These are phyloP conservation scores for Stichopus horrens DNA, from an alignment of 53 echinoderm and acorn worm species.

Conservation along the genomic window DNA sequence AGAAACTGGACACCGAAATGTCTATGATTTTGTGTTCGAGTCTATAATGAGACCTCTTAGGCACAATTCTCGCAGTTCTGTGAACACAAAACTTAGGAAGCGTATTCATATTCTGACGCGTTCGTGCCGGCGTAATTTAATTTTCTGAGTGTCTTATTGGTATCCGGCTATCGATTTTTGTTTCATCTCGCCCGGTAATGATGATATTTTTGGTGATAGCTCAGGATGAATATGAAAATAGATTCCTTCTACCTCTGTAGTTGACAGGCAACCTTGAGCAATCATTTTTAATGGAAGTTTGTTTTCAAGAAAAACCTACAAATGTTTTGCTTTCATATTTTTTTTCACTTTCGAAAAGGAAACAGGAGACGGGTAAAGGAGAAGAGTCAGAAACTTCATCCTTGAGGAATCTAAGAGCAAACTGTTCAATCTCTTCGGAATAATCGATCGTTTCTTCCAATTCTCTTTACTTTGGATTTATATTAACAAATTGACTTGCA, in stretches of 20 bases:
- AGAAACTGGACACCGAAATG: too few relatives aligned
- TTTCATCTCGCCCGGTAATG: constrained; percentile 13
- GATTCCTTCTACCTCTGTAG: neutral
- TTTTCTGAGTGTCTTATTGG: constrained; percentile 18
- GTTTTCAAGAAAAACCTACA: neutral
- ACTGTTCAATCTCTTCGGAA: too few relatives aligned
- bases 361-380: neutral
- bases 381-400: neutral
- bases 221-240: neutral
- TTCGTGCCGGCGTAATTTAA: constrained; percentile 9
- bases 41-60: neutral
- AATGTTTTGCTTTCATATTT: neutral
- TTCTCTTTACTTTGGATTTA: too few relatives aligned
- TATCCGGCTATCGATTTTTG: constrained; percentile 11
- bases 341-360: neutral
- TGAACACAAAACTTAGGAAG: neutral
- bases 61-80: neutral
- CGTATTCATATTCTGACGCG: neutral
- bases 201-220: constrained; percentile 3
- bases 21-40: too few relatives aligned
- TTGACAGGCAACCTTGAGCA: constrained; percentile 43
- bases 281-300: constrained; percentile 5
- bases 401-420: neutral
- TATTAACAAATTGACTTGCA: too few relatives aligned
- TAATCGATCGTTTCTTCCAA: too few relatives aligned